These are phyloP conservation scores for Ametastegia equiseti DNA, from an alignment of 2,888 invertebrate species.

Conservation along the genomic window DNA sequence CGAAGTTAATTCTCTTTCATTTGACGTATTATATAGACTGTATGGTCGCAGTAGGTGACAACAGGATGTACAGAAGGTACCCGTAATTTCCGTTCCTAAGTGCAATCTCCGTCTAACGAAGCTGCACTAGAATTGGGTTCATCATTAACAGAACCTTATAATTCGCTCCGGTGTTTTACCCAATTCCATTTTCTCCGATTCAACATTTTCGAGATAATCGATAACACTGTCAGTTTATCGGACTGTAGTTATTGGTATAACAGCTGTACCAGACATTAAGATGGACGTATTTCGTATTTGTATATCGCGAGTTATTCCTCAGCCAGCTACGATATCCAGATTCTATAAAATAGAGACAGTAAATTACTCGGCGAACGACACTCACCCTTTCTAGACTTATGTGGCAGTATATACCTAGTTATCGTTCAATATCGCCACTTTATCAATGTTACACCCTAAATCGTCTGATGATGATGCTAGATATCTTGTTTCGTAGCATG, in stretches of 20 bases:
- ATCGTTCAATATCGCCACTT: slow-evolving; percentile 2
- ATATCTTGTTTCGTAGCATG: slow-evolving; percentile 19
- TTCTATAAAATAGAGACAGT: not conserved
- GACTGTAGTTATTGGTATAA: slow-evolving; percentile 13
- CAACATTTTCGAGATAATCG: not conserved
- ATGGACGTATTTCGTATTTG: not conserved
- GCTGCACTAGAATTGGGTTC: not conserved
- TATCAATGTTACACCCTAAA: slow-evolving; percentile 19
- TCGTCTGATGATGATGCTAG: not conserved
- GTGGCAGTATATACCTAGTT: not conserved
- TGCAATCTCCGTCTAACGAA: slow-evolving; percentile 28
- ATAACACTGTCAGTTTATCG: slow-evolving; percentile 2
- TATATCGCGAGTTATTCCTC: not conserved
- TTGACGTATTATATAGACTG: too few relatives aligned
- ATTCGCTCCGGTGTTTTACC: not conserved
- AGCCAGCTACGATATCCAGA: not conserved
- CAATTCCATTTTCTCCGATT: not conserved
- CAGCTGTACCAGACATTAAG: not conserved
- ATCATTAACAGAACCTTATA: slow-evolving; percentile 1
- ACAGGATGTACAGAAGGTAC: slow-evolving; percentile 14
- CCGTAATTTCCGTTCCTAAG: slow-evolving; percentile 22
- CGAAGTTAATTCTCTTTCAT: too few relatives aligned
- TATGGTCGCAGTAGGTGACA: not conserved
- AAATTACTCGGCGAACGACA: not conserved
- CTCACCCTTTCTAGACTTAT: not conserved